phyloP scores from a whole-genome alignment of 1,140 invertebrate genomes.

The Atta cephalotes region DNA sequence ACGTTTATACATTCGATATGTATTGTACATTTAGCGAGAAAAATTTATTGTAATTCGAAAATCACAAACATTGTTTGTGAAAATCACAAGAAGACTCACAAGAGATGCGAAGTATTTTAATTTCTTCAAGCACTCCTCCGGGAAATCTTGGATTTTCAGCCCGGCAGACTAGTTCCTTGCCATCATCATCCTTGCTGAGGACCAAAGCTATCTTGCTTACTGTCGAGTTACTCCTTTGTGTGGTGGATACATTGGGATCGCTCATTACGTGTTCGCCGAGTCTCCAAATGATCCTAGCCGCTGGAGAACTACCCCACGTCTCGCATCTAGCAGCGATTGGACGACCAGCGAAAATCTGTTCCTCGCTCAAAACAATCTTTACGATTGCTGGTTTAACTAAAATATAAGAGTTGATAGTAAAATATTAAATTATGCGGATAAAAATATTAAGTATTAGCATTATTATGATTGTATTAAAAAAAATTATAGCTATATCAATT shows the following conservation, averaged over 20 bases:
- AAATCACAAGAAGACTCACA: slow-evolving; percentile 89
- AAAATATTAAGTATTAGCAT: too few relatives aligned
- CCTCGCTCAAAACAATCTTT: slow-evolving; percentile 88
- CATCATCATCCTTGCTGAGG: slow-evolving; percentile 92
- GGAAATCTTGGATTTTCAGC: slow-evolving; percentile 96
- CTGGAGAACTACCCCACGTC: slow-evolving; percentile 91
- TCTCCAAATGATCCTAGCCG: slow-evolving; percentile 91
- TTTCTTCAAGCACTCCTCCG: slow-evolving; percentile 92
- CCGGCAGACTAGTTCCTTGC: slow-evolving; percentile 93
- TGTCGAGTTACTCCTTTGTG: slow-evolving; percentile 89
- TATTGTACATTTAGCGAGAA: not conserved
- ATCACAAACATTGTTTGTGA: not conserved
- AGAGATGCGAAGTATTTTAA: slow-evolving; percentile 92
- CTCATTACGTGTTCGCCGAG: slow-evolving; percentile 89
- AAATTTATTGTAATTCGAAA: not conserved
- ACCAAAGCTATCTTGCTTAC: slow-evolving; percentile 91
- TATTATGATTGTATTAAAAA: too few relatives aligned
- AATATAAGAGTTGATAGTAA: slow-evolving; percentile 53
- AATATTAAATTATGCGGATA: not conserved
- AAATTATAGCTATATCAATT: too few relatives aligned
- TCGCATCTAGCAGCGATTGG: slow-evolving; percentile 89
- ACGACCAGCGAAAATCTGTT: slow-evolving; percentile 88
- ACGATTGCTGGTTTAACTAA: slow-evolving; percentile 91
- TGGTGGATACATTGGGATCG: slow-evolving; percentile 85
- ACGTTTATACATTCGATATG: not conserved